Conservation (phyloP, 1,140 invertebrate genomes). For the Drosophila pallidifrons region DNA sequence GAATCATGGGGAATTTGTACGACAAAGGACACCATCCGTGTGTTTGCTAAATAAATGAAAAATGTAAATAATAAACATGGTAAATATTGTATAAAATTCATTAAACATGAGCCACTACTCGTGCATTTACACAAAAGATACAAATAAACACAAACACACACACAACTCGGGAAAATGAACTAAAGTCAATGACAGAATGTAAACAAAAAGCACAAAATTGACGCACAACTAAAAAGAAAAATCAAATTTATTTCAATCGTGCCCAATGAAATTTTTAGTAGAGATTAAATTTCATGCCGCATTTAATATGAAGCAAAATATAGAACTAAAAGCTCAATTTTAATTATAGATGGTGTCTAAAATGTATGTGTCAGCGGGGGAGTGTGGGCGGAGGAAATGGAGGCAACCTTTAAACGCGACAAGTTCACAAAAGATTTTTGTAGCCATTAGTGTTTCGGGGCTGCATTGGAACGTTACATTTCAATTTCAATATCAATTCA, state of each 20-base stretch:
- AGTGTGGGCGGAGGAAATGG: background rate
- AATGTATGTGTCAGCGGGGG: background rate
- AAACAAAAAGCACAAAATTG: slow-evolving; percentile 5
- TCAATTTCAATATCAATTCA: slow-evolving; percentile 50
- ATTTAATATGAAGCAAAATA: background rate
- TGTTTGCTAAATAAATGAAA: slow-evolving; percentile 33
- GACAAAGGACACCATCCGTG: slow-evolving; percentile 45
- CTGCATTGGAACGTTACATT: slow-evolving; percentile 11
- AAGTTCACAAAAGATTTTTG: slow-evolving; percentile 7
- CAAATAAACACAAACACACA: background rate
- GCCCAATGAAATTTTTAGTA: background rate
- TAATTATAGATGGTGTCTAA: background rate
- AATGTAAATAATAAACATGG: slow-evolving; percentile 41
- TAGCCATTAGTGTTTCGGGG: background rate
- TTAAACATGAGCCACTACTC: slow-evolving; percentile 19
- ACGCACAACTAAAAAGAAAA: background rate
- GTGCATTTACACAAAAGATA: background rate
- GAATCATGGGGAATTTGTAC: background rate
- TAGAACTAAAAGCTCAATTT: slow-evolving; percentile 1
- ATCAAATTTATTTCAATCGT: slow-evolving; percentile 2
- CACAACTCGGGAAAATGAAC: background rate
- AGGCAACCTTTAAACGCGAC: background rate
- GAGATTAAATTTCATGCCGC: background rate
- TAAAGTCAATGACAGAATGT: slow-evolving; percentile 9
- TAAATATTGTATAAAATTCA: slow-evolving; percentile 23